Evolutionary conservation across 2,888 invertebrate species (phyloP), one percentile per base, ranked within the genome.

Genomic region (Parnassius smintheus): DNA sequence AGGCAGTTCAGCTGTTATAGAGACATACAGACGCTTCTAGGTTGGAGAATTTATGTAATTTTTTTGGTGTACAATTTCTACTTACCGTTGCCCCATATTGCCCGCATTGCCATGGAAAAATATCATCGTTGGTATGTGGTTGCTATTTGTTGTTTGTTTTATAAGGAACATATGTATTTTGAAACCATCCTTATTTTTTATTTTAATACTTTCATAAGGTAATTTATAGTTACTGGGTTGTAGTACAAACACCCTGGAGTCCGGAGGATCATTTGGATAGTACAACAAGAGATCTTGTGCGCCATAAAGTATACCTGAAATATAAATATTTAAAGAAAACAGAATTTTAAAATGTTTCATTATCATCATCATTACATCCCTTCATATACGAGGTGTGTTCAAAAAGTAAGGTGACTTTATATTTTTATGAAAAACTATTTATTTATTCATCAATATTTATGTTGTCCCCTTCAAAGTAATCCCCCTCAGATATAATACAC

Each of bases 41-140:
- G 35, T 35, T 4, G 35, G 35, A 35, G 35, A 7, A 35, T 35
- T 35, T 35, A 35, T 35, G 35, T 35, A 1, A 35, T 35, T 35
- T 7, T 4, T 4, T 35, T 35, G 35, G 35, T 35, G 35, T 35
- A 35, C 35, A 35, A 25, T 0, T 13, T n/a, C 53, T 25, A 66
- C 74, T 73, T 68, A 95, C 95, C 96, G 95, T 81, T 98, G 98
- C 0, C 98, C 98, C 94, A 98, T 97, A 82, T 98, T 99, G 12
- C 98, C 98, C 59, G 98, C 98, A 93, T 98, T 99, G 8, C 98
- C 98, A 92, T 99, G 98, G 69, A 98, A 95, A 86, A 96, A 98
- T 58, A 98, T 88, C 77, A 98, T 92, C 10, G 98, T 98, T 0
- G 97, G 97, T 59, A 94, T 94, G 75, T 93, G 93, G 70, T 94